phyloP scores from a whole-genome alignment of 2,888 invertebrate species.

The Serripes groenlandicus region DNA sequence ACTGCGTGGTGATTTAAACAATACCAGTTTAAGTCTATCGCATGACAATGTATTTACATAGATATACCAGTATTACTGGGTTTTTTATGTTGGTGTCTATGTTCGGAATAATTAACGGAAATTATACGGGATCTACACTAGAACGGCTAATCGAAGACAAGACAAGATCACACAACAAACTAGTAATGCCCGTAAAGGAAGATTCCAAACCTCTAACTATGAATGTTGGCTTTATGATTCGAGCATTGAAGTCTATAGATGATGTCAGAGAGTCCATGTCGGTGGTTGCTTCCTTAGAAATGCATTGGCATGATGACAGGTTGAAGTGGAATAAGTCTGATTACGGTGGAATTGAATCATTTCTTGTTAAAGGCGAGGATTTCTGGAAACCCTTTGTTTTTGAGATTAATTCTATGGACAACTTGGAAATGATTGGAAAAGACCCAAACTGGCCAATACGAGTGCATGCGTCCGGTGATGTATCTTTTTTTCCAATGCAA shows the following conservation, averaged over 20 bases:
- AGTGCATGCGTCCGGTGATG: not conserved
- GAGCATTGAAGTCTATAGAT: not conserved
- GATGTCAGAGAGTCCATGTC: not conserved
- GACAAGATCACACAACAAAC: not conserved
- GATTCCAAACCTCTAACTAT: not conserved
- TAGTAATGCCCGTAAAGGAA: not conserved
- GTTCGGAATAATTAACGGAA: not conserved
- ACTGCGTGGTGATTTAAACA: too few species aligned
- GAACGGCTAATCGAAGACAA: slow-evolving; percentile 6
- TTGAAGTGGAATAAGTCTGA: not conserved
- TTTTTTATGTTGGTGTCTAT: not conserved
- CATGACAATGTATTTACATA: too few species aligned
- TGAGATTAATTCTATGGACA: not conserved
- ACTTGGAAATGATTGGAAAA: slow-evolving; percentile 4
- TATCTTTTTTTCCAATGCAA: not conserved
- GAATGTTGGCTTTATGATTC: not conserved
- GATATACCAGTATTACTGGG: too few species aligned
- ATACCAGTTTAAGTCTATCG: too few species aligned
- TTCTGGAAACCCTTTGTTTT: not conserved
- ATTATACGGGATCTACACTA: not conserved
- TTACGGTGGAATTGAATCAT: not conserved
- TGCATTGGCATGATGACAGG: not conserved
- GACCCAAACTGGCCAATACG: not conserved
- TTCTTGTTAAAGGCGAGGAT: not conserved
- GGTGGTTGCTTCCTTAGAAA: not conserved